Evolutionary conservation across 1,140 invertebrate species (phyloP).

Genomic region (Magallana ariakensis): DNA sequence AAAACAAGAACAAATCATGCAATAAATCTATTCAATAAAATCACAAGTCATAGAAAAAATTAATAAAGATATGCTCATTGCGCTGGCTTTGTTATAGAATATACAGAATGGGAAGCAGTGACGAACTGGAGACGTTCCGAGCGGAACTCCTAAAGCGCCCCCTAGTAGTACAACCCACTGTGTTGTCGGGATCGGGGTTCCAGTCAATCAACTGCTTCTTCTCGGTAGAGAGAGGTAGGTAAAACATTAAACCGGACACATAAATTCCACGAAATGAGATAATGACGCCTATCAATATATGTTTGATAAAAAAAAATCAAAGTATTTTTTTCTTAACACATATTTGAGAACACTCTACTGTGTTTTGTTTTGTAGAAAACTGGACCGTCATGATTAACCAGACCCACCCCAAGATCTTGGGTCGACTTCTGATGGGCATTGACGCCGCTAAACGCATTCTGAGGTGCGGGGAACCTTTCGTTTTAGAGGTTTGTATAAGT

Average conservation of each 20-base stretch:
- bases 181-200: slow-evolving; percentile 67
- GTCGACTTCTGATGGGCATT: slow-evolving; percentile 70
- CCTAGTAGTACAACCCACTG: slow-evolving; percentile 71
- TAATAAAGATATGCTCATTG: too few species aligned
- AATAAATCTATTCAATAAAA: too few species aligned
- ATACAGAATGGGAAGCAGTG: slow-evolving; percentile 69
- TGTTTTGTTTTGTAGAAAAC: slow-evolving; percentile 65
- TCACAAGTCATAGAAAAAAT: too few species aligned
- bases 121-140: slow-evolving; percentile 70
- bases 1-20: too few species aligned
- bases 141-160: slow-evolving; percentile 70
- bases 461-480: slow-evolving; percentile 66
- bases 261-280: not conserved
- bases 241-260: not conserved
- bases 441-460: slow-evolving; percentile 67
- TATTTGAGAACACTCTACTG: too few species aligned
- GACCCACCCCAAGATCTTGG: slow-evolving; percentile 72
- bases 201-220: slow-evolving; percentile 64
- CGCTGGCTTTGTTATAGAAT: slow-evolving; percentile 58
- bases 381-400: slow-evolving; percentile 75
- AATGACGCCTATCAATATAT: too few species aligned
- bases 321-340: too few species aligned
- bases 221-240: slow-evolving; percentile 66
- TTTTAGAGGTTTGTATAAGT: slow-evolving; percentile 64
- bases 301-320: too few species aligned